Evolutionary conservation across 2,797 vertebrate species (phyloP).

Genomic region (Melanotaenia nigrans): DNA sequence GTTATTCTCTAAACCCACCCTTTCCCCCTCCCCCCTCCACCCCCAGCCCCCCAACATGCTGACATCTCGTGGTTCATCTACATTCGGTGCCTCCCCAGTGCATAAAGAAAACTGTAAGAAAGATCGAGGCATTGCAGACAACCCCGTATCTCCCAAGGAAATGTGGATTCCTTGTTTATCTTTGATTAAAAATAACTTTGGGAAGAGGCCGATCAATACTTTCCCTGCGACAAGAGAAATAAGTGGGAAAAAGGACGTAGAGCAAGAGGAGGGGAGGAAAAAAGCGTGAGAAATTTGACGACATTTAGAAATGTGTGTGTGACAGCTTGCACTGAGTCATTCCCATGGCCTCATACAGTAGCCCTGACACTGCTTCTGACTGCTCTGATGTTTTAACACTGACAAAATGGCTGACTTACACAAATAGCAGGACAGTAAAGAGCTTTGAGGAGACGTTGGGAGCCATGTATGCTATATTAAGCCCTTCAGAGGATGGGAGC

Average conservation of each 20-base stretch:
- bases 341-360: constrained; percentile 82
- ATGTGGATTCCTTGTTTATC: constrained; percentile 82
- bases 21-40: constrained; percentile 10
- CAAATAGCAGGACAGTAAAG: constrained; percentile 49
- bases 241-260: constrained; percentile 32
- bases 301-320: constrained; percentile 76
- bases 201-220: constrained; percentile 84
- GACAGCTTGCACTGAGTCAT: constrained; percentile 72
- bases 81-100: constrained; percentile 67
- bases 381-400: constrained; percentile 66
- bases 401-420: constrained; percentile 59
- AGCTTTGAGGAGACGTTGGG: constrained; percentile 48
- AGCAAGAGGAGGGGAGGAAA: constrained; percentile 54
- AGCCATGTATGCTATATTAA: constrained; percentile 66
- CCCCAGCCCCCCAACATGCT: constrained; percentile 28
- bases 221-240: constrained; percentile 73
- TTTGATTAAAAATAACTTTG: constrained; percentile 86
- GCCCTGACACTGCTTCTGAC: constrained; percentile 60
- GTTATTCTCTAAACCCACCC: constrained; percentile 74
- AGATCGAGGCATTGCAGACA: constrained; percentile 60
- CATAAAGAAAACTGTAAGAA: constrained; percentile 64
- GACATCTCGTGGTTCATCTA: constrained; percentile 45
- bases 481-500: constrained; percentile 67
- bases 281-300: constrained; percentile 80
- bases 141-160: constrained; percentile 79